These are phyloP conservation scores for Lethenteron camtschaticum DNA, from an alignment of 2,113 vertebrate genomes.

Conservation along the genomic window DNA sequence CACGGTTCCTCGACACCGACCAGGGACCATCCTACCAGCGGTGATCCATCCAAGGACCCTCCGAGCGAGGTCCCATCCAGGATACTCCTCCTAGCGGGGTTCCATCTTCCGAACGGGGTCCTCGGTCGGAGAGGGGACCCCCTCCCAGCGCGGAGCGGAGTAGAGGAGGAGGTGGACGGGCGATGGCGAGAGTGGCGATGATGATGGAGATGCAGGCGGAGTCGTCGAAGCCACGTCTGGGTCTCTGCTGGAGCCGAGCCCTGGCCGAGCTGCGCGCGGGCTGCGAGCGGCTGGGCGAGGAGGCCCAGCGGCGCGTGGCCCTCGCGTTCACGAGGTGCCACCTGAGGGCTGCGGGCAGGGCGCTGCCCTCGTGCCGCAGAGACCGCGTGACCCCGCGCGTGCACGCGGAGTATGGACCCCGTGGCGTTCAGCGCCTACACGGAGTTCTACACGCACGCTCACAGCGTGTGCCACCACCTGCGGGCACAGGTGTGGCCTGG, in stretches of 20 bases:
- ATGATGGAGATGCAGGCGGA: slow-evolving; percentile 17
- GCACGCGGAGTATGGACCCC: slow-evolving; percentile 30
- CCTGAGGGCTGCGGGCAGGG: slow-evolving; percentile 28
- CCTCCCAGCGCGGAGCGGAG: too few relatives aligned
- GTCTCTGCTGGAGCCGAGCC: slow-evolving; percentile 25
- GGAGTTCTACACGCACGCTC: slow-evolving; percentile 42
- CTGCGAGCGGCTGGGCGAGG: slow-evolving; percentile 24
- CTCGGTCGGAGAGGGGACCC: background rate
- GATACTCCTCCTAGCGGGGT: background rate
- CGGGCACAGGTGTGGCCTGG: slow-evolving; percentile 31
- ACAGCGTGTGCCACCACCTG: slow-evolving; percentile 42
- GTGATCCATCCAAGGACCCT: background rate
- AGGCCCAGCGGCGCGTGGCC: slow-evolving; percentile 25
- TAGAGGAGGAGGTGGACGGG: background rate
- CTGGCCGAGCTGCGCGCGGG: slow-evolving; percentile 19
- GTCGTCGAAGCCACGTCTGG: slow-evolving; percentile 18
- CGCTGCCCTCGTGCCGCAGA: slow-evolving; percentile 29
- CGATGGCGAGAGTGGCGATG: slow-evolving; percentile 12
- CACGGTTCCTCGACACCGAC: background rate
- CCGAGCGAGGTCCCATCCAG: background rate
- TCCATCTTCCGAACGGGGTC: background rate
- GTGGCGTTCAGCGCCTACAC: slow-evolving; percentile 40
- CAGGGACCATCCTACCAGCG: too few relatives aligned
- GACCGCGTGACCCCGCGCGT: slow-evolving; percentile 20
- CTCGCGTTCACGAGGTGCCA: slow-evolving; percentile 30